These are phyloP conservation scores for Acleris cristana DNA, from an alignment of 2,888 invertebrate genomes.

Conservation along the genomic window DNA sequence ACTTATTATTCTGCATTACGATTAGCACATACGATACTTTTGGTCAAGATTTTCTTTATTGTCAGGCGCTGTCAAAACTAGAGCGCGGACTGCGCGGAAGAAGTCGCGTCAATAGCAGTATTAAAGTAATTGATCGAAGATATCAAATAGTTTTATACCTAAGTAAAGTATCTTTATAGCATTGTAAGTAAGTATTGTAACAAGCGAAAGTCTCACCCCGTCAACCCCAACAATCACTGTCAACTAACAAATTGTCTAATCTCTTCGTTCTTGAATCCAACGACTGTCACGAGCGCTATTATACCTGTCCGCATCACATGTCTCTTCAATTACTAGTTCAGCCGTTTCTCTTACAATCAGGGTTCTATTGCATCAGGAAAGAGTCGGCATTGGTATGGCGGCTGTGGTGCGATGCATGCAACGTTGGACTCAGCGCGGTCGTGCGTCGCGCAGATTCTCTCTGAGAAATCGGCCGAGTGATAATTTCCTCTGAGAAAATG, in stretches of 20 bases:
- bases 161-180: background rate
- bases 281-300: slow-evolving; percentile 25
- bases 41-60: too few relatives aligned
- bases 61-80: too few relatives aligned
- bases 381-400: background rate
- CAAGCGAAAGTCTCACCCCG: slow-evolving; percentile 18
- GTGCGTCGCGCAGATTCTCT: slow-evolving; percentile 12
- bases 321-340: slow-evolving; percentile 5
- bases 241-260: slow-evolving; percentile 32
- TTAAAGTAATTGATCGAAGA: background rate
- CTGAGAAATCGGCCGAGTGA: slow-evolving; percentile 18
- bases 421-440: background rate
- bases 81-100: too few relatives aligned
- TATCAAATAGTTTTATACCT: background rate
- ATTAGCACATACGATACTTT: too few relatives aligned
- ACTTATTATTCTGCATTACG: too few relatives aligned
- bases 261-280: slow-evolving; percentile 11
- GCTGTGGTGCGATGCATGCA: slow-evolving; percentile 1
- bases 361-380: background rate
- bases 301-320: slow-evolving; percentile 8
- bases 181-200: background rate
- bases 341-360: background rate
- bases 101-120: background rate
- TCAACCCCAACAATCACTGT: slow-evolving; percentile 6
- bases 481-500: slow-evolving; percentile 19